Percentiles rank a stretch among this genome's conserved stretches.
Conservation (phyloP, 2,797 vertebrate species). For the Falco rusticolus region DNA sequence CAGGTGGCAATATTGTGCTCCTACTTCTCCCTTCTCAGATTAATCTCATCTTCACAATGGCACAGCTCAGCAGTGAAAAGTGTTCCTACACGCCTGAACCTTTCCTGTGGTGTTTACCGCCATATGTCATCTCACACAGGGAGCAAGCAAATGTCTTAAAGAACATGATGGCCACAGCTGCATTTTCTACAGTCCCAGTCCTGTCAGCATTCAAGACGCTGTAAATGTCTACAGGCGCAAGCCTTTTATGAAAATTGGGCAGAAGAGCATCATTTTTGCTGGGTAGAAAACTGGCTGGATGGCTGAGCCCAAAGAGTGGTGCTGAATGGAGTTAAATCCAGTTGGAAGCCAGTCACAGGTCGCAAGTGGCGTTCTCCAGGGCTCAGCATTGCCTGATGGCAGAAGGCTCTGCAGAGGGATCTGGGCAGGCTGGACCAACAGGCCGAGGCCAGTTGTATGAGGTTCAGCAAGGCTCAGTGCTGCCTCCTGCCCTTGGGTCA, state of each 20-base stretch:
- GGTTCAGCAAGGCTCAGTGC: too few species aligned
- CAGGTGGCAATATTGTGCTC: not conserved
- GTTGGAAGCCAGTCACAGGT: too few species aligned
- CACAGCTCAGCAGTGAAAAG: not conserved
- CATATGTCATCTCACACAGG: not conserved
- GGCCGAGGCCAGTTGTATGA: too few species aligned
- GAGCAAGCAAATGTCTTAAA: not conserved
- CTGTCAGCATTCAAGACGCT: not conserved
- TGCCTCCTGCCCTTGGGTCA: too few species aligned
- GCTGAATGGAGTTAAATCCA: too few species aligned
- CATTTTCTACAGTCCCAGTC: not conserved
- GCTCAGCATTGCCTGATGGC: too few species aligned
- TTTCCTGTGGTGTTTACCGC: not conserved
- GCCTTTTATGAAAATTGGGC: not conserved
- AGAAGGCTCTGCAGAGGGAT: too few species aligned
- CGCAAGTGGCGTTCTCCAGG: too few species aligned
- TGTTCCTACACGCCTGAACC: not conserved
- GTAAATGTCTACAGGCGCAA: not conserved
- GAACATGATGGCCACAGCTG: not conserved
- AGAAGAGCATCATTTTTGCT: not conserved
- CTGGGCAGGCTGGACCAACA: too few species aligned
- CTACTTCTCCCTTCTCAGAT: not conserved
- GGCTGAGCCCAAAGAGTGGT: too few species aligned
- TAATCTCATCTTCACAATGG: not conserved
- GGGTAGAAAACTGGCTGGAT: too few species aligned